These are phyloP conservation scores for Psix sp. DNA, from an alignment of 1,140 invertebrate genomes.

Conservation along the genomic window DNA sequence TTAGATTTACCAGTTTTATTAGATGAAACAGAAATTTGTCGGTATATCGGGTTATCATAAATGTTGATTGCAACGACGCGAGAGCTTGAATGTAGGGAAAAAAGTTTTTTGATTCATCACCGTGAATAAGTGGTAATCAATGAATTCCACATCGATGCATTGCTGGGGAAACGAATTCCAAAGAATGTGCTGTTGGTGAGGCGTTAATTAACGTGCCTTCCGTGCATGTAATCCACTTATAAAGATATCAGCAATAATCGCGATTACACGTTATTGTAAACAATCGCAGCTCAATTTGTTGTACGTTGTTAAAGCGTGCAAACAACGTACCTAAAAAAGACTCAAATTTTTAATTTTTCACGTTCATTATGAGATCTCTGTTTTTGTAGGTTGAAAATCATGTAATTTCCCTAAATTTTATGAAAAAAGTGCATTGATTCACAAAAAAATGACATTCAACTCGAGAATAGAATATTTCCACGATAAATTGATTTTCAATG, in stretches of 20 bases:
- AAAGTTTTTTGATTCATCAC: slow-evolving; percentile 44
- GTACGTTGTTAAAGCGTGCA: neutral
- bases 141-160: slow-evolving; percentile 56
- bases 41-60: slow-evolving; percentile 16
- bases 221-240: slow-evolving; percentile 48
- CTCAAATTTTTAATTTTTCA: no score
- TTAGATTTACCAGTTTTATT: neutral
- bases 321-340: no score
- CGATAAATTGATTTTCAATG: no score
- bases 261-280: slow-evolving; percentile 17
- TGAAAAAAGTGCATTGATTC: no score
- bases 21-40: neutral
- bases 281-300: slow-evolving; percentile 14
- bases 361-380: no score
- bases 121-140: slow-evolving; percentile 59
- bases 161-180: slow-evolving; percentile 30
- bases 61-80: slow-evolving; percentile 38
- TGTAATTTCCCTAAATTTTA: no score
- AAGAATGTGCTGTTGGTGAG: slow-evolving; percentile 42
- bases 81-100: slow-evolving; percentile 18
- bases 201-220: slow-evolving; percentile 62
- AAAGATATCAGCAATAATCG: slow-evolving; percentile 25
- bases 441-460: no score
- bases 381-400: no score
- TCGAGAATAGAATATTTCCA: no score